Percentiles rank a stretch among this genome's conserved stretches.
Evolutionary conservation across 2,113 vertebrate species (phyloP).

Genomic region (Osmerus mordax): DNA sequence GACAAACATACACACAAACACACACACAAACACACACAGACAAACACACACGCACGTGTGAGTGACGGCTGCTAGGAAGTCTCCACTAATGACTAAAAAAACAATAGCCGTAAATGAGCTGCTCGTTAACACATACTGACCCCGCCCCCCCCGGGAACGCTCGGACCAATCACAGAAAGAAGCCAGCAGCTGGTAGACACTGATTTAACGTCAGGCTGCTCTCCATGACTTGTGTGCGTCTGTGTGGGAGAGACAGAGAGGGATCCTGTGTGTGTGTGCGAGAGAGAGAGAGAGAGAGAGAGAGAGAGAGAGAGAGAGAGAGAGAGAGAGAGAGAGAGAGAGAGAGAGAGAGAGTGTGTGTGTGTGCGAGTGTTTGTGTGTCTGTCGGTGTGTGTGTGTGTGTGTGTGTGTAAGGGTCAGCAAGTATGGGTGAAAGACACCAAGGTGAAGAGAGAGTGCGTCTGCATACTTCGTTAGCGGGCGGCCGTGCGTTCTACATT

Average conservation of each 20-base stretch:
- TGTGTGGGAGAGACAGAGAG: not conserved
- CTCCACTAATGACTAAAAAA: constrained; percentile 60
- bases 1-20: constrained; percentile 26
- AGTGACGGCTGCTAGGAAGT: constrained; percentile 52
- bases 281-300: too few relatives aligned
- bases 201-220: constrained; percentile 62
- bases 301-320: too few relatives aligned
- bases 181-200: constrained; percentile 44
- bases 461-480: constrained; percentile 9
- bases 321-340: not conserved
- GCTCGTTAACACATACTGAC: constrained; percentile 72
- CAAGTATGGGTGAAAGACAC: not conserved
- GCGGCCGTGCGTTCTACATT: constrained; percentile 51
- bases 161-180: constrained; percentile 59
- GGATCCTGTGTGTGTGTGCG: too few relatives aligned
- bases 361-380: not conserved
- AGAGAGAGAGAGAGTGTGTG: not conserved
- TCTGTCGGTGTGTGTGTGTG: not conserved
- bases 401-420: not conserved
- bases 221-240: constrained; percentile 48
- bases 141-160: constrained; percentile 40
- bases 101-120: constrained; percentile 72
- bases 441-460: not conserved
- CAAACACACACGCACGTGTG: constrained; percentile 31
- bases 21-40: constrained; percentile 27